Evolutionary conservation across 1,140 invertebrate species (phyloP).

Genomic region (Diprion similis): DNA sequence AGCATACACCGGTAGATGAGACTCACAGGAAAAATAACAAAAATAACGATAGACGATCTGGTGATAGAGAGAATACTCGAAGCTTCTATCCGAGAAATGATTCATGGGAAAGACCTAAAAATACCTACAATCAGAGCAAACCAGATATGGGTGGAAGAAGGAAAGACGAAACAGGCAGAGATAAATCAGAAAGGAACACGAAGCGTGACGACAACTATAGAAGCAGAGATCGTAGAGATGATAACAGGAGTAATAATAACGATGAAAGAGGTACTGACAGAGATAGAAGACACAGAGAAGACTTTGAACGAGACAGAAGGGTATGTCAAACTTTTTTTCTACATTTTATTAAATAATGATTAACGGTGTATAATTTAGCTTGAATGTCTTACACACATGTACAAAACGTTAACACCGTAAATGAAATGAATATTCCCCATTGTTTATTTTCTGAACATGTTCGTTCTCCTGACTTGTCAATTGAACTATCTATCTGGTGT

Average conservation of each 20-base stretch:
- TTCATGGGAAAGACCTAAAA: background rate
- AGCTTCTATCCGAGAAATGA: background rate
- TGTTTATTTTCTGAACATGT: too few relatives aligned
- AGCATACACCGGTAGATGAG: background rate
- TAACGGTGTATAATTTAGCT: too few relatives aligned
- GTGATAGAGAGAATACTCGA: background rate
- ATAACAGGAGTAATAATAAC: background rate
- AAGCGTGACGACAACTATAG: background rate
- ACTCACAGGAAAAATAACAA: background rate
- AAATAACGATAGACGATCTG: background rate
- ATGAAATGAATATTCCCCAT: too few relatives aligned
- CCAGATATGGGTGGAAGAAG: background rate
- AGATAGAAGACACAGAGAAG: conserved; percentile 3
- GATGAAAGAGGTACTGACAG: background rate
- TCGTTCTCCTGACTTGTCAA: too few relatives aligned
- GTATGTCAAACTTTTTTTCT: background rate
- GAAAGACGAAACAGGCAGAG: background rate
- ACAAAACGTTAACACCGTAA: too few relatives aligned
- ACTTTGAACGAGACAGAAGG: background rate
- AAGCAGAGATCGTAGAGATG: conserved; percentile 3
- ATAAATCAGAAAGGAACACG: background rate
- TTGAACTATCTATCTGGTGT: too few relatives aligned
- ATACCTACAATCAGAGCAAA: background rate
- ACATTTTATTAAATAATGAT: too few relatives aligned
- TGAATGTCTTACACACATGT: too few relatives aligned